A percentile compares a stretch with the other conserved stretches of the same genome.
phyloP scores from a whole-genome alignment of 2,797 vertebrate genomes.

The Neoniphon sammara region DNA sequence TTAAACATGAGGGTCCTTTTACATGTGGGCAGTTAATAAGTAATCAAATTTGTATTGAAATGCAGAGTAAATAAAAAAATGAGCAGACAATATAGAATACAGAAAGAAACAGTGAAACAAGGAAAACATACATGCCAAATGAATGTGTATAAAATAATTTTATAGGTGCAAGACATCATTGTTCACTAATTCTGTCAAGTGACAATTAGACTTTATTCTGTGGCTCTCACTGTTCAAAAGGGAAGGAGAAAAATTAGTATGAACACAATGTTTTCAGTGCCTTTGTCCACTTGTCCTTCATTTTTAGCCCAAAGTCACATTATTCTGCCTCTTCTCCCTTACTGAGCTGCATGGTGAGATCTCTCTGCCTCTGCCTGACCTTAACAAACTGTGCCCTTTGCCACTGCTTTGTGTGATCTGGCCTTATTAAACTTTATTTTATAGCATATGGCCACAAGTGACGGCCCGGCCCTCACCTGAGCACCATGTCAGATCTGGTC shows the following conservation, averaged over 20 bases:
- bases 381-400: slow-evolving; percentile 76
- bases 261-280: slow-evolving; percentile 45
- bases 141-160: not conserved
- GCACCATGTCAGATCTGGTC: slow-evolving; percentile 31
- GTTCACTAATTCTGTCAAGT: not conserved
- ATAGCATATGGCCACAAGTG: slow-evolving; percentile 55
- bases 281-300: slow-evolving; percentile 54
- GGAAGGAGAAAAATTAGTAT: slow-evolving; percentile 12
- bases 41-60: not conserved
- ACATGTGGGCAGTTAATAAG: not conserved
- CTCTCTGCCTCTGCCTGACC: slow-evolving; percentile 67
- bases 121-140: not conserved
- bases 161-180: not conserved
- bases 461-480: slow-evolving; percentile 51
- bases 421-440: slow-evolving; percentile 77
- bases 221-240: too few species aligned
- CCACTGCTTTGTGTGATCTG: slow-evolving; percentile 71
- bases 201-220: not conserved
- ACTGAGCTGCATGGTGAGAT: slow-evolving; percentile 65
- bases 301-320: slow-evolving; percentile 63
- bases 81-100: not conserved
- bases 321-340: slow-evolving; percentile 53
- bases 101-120: not conserved
- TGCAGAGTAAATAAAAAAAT: not conserved
- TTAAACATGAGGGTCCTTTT: not conserved